These are phyloP conservation scores for Contarinia nasturtii DNA, from an alignment of 1,140 invertebrate genomes.

Conservation along the genomic window DNA sequence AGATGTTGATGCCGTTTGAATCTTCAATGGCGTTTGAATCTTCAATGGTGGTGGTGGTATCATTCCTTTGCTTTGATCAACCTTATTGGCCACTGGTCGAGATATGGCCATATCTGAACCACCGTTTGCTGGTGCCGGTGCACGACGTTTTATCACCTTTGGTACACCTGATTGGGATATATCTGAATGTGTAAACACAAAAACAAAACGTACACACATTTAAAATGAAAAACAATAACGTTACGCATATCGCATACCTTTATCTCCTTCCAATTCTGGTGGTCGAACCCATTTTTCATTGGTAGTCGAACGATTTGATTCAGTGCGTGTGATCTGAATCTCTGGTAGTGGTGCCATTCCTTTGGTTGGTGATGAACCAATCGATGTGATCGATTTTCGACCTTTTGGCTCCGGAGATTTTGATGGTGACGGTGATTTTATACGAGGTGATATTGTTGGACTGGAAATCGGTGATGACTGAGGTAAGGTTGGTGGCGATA, in stretches of 20 bases:
- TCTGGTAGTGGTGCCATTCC: too few species aligned
- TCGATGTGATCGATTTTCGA: too few species aligned
- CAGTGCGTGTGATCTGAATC: background rate
- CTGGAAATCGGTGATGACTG: too few species aligned
- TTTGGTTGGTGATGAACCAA: too few species aligned
- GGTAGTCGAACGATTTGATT: background rate
- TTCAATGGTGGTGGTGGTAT: conserved; percentile 24
- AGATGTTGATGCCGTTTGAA: background rate
- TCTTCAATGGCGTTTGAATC: background rate
- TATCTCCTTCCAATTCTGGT: background rate
- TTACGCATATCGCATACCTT: conserved; percentile 2
- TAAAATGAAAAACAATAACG: conserved; percentile 2
- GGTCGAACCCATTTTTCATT: background rate
- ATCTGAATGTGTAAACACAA: too few species aligned
- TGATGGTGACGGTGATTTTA: too few species aligned
- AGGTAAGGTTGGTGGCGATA: too few species aligned
- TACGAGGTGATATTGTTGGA: too few species aligned
- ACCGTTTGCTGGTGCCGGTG: conserved; percentile 13
- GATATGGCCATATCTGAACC: conserved; percentile 14
- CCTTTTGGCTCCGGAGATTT: too few species aligned
- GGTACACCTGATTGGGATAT: too few species aligned
- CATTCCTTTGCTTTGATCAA: conserved; percentile 22
- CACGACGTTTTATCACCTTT: conserved; percentile 27
- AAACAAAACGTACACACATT: too few species aligned
- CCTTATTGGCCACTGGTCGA: conserved; percentile 23